Base-by-base conservation (phyloP, 1,140 invertebrate species). In the Drosophila rufa region DNA sequence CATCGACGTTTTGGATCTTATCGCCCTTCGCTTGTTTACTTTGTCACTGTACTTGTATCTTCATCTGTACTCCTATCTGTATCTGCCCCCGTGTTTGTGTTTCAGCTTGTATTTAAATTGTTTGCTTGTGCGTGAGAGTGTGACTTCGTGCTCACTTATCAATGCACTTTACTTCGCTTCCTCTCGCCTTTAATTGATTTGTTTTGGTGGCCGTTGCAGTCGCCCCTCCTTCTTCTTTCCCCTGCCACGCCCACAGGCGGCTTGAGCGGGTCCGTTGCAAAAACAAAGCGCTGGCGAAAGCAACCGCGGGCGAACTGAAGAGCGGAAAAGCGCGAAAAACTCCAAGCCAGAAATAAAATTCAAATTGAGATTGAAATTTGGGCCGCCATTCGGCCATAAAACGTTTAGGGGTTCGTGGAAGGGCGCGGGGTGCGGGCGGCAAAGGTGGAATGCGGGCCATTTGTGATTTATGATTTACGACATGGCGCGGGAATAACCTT, bases 401-500 rank as follows among this genome's bases (percentile, higher is more conserved):
- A 82, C 70, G 79, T 82, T 90, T 80, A 79, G 67, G 78, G 75
- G 62, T 90, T 90, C 85, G 79, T 68, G 75, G 85, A 90, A 90
- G 77, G 66, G 62, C 62, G 50, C 42, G 22, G 45, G 59, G 12
- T 19, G 51, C 25, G 25, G 48, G 36, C 27, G 33, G 40, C 4
- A 40, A 40, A 36, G 61, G 36, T 36, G 64, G 62, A 68, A 67
- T 38, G 47, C 67, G 40, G 36, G 30, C 47, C 67, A 40, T 58
- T 62, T 66, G 66, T 90, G 85, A 90, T 90, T 90, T 90, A 90
- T 89, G 81, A 90, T 90, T 90, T 90, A 90, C 84, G 81, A 61
- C 79, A 90, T 85, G 85, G 84, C 84, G 81, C 81, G 71, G 85
- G 85, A 85, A 89, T 74, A 73, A 75, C 78, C 81, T 68, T 79